Evolutionary conservation across 1,140 invertebrate species (phyloP).

Genomic region (Formica exsecta): DNA sequence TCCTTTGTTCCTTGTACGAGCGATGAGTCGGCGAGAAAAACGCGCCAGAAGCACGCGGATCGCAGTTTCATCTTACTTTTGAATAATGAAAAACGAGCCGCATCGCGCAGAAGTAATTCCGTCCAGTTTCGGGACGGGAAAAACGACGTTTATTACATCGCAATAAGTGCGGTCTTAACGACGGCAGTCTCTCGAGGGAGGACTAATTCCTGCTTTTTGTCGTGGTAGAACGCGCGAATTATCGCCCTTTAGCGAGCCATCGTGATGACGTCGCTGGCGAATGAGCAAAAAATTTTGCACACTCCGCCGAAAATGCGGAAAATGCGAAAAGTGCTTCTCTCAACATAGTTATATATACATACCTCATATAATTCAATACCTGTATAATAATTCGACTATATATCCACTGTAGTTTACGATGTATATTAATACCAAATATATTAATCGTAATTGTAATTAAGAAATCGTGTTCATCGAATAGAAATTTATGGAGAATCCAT

Average conservation of each 20-base stretch:
- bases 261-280: constrained; percentile 36
- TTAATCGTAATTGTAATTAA: background rate
- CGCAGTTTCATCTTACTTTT: constrained; percentile 29
- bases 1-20: background rate
- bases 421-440: background rate
- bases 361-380: no score
- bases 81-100: constrained; percentile 36
- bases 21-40: background rate
- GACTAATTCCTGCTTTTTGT: constrained; percentile 52
- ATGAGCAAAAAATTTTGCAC: constrained; percentile 30
- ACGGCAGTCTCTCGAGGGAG: constrained; percentile 24
- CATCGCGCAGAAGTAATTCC: constrained; percentile 23
- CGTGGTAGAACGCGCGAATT: constrained; percentile 32
- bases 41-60: background rate
- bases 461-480: background rate
- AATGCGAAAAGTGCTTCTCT: background rate
- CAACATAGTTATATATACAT: no score
- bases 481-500: background rate
- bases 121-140: constrained; percentile 22
- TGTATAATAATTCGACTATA: background rate
- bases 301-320: background rate
- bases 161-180: constrained; percentile 46
- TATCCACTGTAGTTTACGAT: background rate
- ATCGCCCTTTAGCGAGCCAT: constrained; percentile 41
- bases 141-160: constrained; percentile 54